Conservation (phyloP, 2,888 invertebrate genomes). For the Patella pellucida region DNA sequence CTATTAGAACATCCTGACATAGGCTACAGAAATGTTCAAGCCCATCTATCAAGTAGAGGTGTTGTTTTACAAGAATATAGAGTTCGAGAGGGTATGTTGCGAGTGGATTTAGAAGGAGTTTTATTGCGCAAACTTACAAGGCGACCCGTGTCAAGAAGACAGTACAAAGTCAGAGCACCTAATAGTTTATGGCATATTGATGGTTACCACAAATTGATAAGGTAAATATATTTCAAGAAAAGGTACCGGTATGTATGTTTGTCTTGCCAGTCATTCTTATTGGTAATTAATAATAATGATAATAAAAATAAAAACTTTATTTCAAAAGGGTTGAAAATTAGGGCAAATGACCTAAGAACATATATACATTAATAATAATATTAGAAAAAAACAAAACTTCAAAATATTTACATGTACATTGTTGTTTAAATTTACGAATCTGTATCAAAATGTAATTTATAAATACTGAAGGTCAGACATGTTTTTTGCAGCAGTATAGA, state of each 20-base stretch:
- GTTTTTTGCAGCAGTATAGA: not conserved
- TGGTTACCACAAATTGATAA: not conserved
- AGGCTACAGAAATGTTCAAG: constrained; percentile 1
- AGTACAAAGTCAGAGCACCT: not conserved
- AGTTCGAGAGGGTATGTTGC: not conserved
- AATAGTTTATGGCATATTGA: constrained; percentile 1
- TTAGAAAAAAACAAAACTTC: too few species aligned
- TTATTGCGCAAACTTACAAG: not conserved
- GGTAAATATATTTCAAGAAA: not conserved
- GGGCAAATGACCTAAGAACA: too few species aligned
- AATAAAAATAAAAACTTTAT: too few species aligned
- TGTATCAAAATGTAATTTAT: not conserved
- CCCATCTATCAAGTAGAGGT: not conserved
- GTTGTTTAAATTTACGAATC: too few species aligned
- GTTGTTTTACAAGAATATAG: not conserved
- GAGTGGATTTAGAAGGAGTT: not conserved
- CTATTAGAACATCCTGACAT: not conserved
- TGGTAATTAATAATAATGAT: too few species aligned
- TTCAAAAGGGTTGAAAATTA: too few species aligned
- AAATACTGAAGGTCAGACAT: not conserved
- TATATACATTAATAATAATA: too few species aligned
- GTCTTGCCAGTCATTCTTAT: too few species aligned
- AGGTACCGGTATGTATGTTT: too few species aligned
- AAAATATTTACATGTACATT: too few species aligned
- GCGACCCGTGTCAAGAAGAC: not conserved